A percentile compares a stretch with the other conserved stretches of the same genome.
phyloP scores from a whole-genome alignment of 1,140 invertebrate genomes.

The Chrysoperla carnea region DNA sequence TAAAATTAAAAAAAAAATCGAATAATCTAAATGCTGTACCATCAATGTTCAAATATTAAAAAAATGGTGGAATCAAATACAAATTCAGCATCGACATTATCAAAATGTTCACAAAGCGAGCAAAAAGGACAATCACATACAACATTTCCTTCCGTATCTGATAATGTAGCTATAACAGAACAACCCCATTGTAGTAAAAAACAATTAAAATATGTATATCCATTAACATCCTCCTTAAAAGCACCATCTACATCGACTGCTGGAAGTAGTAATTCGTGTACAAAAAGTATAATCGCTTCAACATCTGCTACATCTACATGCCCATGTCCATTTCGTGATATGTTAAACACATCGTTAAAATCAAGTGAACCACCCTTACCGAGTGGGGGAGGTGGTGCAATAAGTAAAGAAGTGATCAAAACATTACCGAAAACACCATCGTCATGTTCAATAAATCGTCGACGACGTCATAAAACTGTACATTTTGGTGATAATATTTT shows the following conservation, averaged over 20 bases:
- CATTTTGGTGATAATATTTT: conserved; percentile 54
- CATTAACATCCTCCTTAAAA: background rate
- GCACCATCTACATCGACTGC: background rate
- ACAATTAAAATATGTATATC: background rate
- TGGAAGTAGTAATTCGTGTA: too few species aligned
- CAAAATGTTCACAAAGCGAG: background rate
- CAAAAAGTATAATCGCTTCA: too few species aligned
- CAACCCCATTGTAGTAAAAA: background rate
- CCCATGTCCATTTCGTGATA: background rate
- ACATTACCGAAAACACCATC: background rate
- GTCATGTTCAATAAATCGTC: conserved; percentile 15
- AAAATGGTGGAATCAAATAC: background rate
- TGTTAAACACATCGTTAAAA: background rate
- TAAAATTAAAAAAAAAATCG: background rate
- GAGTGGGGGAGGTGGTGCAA: too few species aligned
- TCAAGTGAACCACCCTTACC: too few species aligned
- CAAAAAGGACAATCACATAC: too few species aligned
- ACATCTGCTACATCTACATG: background rate
- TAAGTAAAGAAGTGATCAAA: too few species aligned
- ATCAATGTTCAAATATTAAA: background rate
- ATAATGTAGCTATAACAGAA: background rate
- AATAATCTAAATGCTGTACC: background rate
- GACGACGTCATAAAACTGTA: conserved; percentile 51
- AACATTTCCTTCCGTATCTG: background rate
- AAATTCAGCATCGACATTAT: background rate